Base-by-base conservation (phyloP, 2,888 invertebrate genomes). In the Pheosia gnoma region DNA sequence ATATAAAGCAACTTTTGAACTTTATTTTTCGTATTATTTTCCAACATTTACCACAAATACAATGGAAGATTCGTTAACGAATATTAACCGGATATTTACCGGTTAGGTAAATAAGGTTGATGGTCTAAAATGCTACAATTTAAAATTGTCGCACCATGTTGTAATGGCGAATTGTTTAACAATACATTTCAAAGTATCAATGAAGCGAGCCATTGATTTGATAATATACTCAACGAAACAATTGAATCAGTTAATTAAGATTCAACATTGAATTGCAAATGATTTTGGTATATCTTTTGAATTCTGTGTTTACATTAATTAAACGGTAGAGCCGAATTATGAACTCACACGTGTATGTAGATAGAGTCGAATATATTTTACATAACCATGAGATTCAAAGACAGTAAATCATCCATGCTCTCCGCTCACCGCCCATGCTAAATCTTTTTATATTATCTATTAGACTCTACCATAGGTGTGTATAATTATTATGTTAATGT, bases 201-300 rank as follows among this genome's bases (percentile, higher is more conserved):
- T 71, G 70, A 68, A 36, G 67, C 66, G 37, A 47, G 47, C 45
- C 59, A 57, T 66, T 60, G 60, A 66, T 70, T 59, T 72, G 63
- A 72, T 73, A 75, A 75, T 66, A 65, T 45, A 58, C 54, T 68
- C 66, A 56, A 57, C 54, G 53, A 67, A 74, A 71, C 74, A 69
- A 70, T 74, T 74, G 68, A 77, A 80, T 71, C 61, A 61, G 64
- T 66, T 77, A 77, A 25, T 80, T 79, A 77, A 73, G 71, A 74
- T 76, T 69, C 64, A 60, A 57, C 65, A 77, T 75, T 80, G 71
- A 77, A 75, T 76, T 77, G 75, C 67, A 74, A 76, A 79, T 78
- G 58, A 43, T n/a, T 59, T 58, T 49, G 59, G 65, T 57, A 57
- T 60, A 65, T 38, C 59, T 58, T 62, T 60, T 60, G 61, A 65